Evolutionary conservation across 2,888 invertebrate genomes (phyloP), one percentile per base, ranked within the genome.

Genomic region (Hymenopus coronatus): DNA sequence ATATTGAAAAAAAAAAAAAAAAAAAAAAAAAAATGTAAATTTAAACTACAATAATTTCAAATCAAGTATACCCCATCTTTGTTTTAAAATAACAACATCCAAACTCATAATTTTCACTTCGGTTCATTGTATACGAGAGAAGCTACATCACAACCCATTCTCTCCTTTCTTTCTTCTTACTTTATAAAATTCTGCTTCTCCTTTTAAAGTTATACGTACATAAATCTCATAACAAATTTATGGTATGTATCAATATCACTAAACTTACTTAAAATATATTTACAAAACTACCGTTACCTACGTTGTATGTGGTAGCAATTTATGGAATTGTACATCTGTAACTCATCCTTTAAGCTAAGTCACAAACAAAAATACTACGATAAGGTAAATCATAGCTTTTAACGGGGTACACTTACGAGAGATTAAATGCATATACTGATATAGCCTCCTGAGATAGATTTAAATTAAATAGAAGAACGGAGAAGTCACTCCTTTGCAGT

Each of bases 221-320:
- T 70, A 87, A 87, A 87, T 40, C 27, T 87, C 82, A 82, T 82
- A 33, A 82, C 82, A 82, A 87, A 87, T 87, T 81, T 87, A 87
- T 40, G 82, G 28, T 28, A 85, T 87, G 54, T 70, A 84, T n/a
- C 27, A 70, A 28, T 27, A 86, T 86, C 87, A 81, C 87, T 87
- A 87, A 81, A 87, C 82, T 87, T 82, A 82, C 82, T 82, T 33
- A 82, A 87, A 87, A 87, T 82, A 87, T 87, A 87, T 87, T 87
- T 87, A 87, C 87, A 87, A 87, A 82, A 82, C 82, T 87, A 87
- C 82, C 82, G 82, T 82, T 87, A 87, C 81, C 15, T 70, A 40
- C 12, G 40, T 40, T 12, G 12, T 70, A 70, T 25, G 54, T 70
- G 40, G 87, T 33, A 86, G n/a, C 27, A 30, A 87, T 33, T 27